Evolutionary conservation across 2,888 invertebrate genomes (phyloP).

Genomic region (Hetaerina titia): DNA sequence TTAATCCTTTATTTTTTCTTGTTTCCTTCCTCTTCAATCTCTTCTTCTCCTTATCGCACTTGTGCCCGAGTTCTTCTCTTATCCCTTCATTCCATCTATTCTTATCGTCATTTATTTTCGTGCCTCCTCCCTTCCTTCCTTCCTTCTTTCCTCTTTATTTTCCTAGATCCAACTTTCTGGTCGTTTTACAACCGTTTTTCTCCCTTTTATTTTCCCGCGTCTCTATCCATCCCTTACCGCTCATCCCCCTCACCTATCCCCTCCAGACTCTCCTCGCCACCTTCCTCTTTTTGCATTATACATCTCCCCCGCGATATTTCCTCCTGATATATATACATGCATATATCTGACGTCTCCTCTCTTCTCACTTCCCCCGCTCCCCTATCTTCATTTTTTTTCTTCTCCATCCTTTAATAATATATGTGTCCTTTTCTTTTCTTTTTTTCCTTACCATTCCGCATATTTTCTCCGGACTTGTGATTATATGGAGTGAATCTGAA

Average conservation of each 20-base stretch:
- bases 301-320: not conserved
- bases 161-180: not conserved
- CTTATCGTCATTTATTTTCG: not conserved
- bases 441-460: not conserved
- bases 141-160: slow-evolving; percentile 24
- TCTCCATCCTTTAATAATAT: not conserved
- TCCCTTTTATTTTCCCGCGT: not conserved
- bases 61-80: not conserved
- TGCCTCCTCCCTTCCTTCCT: not conserved
- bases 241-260: not conserved
- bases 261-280: not conserved
- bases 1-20: not conserved
- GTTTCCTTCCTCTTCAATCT: not conserved
- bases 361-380: not conserved
- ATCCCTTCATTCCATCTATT: not conserved
- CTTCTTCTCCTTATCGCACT: not conserved
- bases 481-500: not conserved
- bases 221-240: not conserved
- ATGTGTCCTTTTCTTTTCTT: not conserved
- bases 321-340: not conserved
- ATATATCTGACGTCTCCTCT: not conserved
- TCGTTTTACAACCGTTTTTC: not conserved
- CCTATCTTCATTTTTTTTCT: not conserved
- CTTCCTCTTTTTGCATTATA: slow-evolving; percentile 13
- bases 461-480: not conserved